Percentiles rank a stretch among this genome's conserved stretches.
These are phyloP conservation scores for Lamprotornis superbus DNA, from an alignment of 2,113 vertebrate species.

Conservation along the genomic window DNA sequence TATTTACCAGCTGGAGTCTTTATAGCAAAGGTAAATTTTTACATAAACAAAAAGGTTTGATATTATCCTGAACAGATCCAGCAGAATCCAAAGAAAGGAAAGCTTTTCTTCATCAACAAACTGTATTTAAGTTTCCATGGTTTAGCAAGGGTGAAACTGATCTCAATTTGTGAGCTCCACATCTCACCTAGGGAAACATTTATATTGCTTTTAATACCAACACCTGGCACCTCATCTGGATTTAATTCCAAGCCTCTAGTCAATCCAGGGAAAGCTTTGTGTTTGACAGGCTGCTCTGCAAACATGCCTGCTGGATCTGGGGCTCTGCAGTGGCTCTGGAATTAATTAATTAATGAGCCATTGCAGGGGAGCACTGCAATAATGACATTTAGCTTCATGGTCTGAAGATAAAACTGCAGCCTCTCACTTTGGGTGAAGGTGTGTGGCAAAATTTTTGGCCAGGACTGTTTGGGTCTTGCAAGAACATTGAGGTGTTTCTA, in stretches of 20 bases:
- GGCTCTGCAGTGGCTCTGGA: not conserved
- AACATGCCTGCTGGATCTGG: not conserved
- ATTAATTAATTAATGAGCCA: not conserved
- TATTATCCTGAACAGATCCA: not conserved
- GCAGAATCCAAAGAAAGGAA: not conserved
- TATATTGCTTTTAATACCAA: not conserved
- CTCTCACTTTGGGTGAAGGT: not conserved
- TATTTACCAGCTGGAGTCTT: not conserved
- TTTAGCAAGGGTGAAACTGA: not conserved
- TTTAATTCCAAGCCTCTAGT: not conserved
- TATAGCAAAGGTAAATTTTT: not conserved
- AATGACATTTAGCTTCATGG: not conserved
- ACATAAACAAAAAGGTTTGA: not conserved
- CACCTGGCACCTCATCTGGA: not conserved
- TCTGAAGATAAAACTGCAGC: not conserved
- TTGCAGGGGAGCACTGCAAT: not conserved
- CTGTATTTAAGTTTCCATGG: not conserved
- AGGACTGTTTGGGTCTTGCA: not conserved
- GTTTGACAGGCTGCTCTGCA: not conserved
- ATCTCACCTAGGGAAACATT: rapidly evolving
- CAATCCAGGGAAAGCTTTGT: not conserved
- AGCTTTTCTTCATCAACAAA: not conserved
- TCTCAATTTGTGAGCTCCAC: not conserved
- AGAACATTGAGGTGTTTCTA: not conserved
- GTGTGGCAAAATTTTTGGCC: not conserved